Evolutionary conservation across 2,888 invertebrate species (phyloP), one percentile per base, ranked within the genome.

Genomic region (Nomada lathburiana): DNA sequence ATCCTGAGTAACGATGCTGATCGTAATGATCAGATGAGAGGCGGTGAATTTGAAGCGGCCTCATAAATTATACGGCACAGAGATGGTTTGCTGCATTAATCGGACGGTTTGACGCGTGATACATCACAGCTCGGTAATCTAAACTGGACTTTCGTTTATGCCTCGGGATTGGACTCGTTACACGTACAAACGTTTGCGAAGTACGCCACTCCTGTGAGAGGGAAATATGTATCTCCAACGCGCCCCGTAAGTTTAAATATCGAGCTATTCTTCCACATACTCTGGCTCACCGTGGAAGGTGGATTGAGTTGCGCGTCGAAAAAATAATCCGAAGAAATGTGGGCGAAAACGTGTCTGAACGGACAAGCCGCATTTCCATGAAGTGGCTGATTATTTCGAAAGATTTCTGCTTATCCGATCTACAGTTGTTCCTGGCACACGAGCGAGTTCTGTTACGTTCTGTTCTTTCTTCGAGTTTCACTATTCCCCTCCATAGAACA

Each of bases 1-100:
- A 36, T 36, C 13, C 63, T 55, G 72, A 72, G 44, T 55, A 63
- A 63, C 53, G 63, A 55, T 55, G 42, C 26, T 9, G 63, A 55
- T 72, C 72, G 63, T 44, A 63, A 63, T 44, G 72, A 70, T 70
- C 69, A 16, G 60, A n/a, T 16, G 59, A 16, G 70, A 18, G 53
- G 26, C 53, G 47, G 59, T 47, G 69, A 20, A 59, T 59, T 47
- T 50, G 69, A 70, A 44, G 72, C 72, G 53, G 26, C 42, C 53
- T 63, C 72, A 60, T 72, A 63, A 64, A 72, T 72, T 72, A 72
- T 16, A 52, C 53, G 52, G 20, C 42, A 16, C 72, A 44, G 53
- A 44, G 53, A 63, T 42, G 60, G 47, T 50, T 60, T 18, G 70
- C 50, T 11, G 60, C 70, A 50, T 70, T 70, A 70, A 70, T 70